Percentiles rank a stretch among this genome's conserved stretches.
phyloP scores from a whole-genome alignment of 2,888 invertebrate species.

The Spodoptera picta region DNA sequence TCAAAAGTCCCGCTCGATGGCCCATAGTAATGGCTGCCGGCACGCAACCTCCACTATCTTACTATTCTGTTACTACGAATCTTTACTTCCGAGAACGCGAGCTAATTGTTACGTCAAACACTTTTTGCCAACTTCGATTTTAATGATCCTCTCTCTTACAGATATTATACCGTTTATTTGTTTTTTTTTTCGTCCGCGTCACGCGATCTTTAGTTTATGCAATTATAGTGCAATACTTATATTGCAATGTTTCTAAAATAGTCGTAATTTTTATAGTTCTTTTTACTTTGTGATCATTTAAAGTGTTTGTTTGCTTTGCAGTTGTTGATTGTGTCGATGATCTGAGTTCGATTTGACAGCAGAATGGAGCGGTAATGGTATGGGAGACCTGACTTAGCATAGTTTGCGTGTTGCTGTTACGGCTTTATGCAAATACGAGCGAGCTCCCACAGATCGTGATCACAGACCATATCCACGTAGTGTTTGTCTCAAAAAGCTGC shows the following conservation, averaged over 20 bases:
- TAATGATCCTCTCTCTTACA: conserved; percentile 53
- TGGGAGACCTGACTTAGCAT: conserved; percentile 51
- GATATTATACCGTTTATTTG: conserved; percentile 39
- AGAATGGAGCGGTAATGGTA: conserved; percentile 40
- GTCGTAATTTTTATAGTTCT: conserved; percentile 18
- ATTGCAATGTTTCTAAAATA: conserved; percentile 24
- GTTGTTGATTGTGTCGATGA: conserved; percentile 21
- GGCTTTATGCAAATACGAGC: conserved; percentile 67
- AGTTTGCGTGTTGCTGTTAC: conserved; percentile 61
- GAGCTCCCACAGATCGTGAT: conserved; percentile 41
- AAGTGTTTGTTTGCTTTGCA: conserved; percentile 3
- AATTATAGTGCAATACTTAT: conserved; percentile 19
- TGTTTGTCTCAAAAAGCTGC: conserved; percentile 30
- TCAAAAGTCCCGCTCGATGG: conserved; percentile 58
- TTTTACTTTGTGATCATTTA: conserved; percentile 27
- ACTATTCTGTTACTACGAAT: conserved; percentile 54
- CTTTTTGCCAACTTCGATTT: conserved; percentile 48
- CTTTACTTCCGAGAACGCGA: conserved; percentile 52
- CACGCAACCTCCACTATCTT: conserved; percentile 58
- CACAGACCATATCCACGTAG: conserved; percentile 18
- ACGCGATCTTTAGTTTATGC: conserved; percentile 43
- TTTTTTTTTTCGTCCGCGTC: conserved; percentile 29
- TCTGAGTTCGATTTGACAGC: conserved; percentile 8
- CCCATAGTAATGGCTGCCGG: conserved; percentile 54
- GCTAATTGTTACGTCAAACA: conserved; percentile 64